Conservation (phyloP, 1,140 invertebrate genomes). For the Diorhabda elongata region DNA sequence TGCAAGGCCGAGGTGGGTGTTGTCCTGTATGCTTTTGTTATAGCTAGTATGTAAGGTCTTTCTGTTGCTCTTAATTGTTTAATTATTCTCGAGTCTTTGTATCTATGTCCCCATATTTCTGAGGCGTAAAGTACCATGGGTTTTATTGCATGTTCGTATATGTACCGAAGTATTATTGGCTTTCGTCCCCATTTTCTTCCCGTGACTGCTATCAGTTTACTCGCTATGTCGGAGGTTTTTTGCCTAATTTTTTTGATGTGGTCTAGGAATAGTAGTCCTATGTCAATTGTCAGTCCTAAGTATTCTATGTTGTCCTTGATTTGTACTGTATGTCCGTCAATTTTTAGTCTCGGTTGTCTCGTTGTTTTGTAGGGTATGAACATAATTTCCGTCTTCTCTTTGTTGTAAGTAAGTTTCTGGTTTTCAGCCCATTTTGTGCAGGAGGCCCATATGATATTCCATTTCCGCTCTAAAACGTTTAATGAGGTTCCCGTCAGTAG, state of each 20-base stretch:
- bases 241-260: slow-evolving; percentile 17
- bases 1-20: slow-evolving; percentile 18
- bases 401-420: slow-evolving; percentile 22
- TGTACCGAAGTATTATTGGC: slow-evolving; percentile 1
- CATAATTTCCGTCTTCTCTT: slow-evolving; percentile 27
- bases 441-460: slow-evolving; percentile 7
- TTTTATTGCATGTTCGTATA: too few relatives aligned
- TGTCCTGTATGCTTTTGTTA: not conserved
- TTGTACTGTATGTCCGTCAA: slow-evolving; percentile 3
- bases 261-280: slow-evolving; percentile 17
- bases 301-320: slow-evolving; percentile 19
- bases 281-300: slow-evolving; percentile 25
- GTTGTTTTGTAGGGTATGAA: slow-evolving; percentile 11
- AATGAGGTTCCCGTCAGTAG: slow-evolving; percentile 20
- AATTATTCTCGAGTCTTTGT: slow-evolving; percentile 12
- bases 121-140: not conserved
- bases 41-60: slow-evolving; percentile 19
- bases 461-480: slow-evolving; percentile 18
- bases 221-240: not conserved
- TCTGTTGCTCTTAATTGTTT: slow-evolving; percentile 24
- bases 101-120: too few relatives aligned
- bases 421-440: slow-evolving; percentile 5
- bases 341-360: slow-evolving; percentile 20
- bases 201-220: not conserved
- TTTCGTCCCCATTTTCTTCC: not conserved